Evolutionary conservation across 2,888 invertebrate genomes (phyloP).

Genomic region (Mythimna ferrago): DNA sequence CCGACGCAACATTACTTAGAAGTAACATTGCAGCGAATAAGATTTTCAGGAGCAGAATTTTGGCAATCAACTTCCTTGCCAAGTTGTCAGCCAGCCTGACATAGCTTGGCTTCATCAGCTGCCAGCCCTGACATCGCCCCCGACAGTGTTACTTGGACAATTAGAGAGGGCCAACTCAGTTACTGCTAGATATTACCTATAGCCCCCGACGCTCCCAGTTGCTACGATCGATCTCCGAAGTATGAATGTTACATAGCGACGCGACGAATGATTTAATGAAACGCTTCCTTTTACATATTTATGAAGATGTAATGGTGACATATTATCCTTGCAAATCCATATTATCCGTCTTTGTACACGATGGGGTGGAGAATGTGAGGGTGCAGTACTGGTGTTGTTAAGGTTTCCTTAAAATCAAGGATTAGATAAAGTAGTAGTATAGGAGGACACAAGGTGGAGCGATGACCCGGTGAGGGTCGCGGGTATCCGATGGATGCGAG

Average conservation of each 20-base stretch:
- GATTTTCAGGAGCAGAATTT: background rate
- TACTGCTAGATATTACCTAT: conserved; percentile 53
- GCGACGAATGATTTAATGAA: conserved; percentile 39
- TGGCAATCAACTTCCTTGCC: background rate
- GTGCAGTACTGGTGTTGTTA: conserved; percentile 1
- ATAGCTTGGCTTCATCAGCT: no score
- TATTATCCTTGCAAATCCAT: conserved; percentile 4
- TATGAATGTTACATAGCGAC: conserved; percentile 53
- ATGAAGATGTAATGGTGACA: conserved; percentile 28
- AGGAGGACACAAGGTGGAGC: no score
- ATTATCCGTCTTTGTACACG: background rate
- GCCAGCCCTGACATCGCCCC: conserved; percentile 52
- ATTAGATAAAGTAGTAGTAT: no score
- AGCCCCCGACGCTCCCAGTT: conserved; percentile 9
- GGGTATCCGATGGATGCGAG: no score
- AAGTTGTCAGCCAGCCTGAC: background rate
- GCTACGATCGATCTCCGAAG: conserved; percentile 34
- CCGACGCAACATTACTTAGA: no score
- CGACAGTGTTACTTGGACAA: conserved; percentile 57
- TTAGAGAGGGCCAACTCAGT: conserved; percentile 54
- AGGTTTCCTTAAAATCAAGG: background rate
- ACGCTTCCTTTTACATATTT: conserved; percentile 41
- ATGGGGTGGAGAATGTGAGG: background rate
- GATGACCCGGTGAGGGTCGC: no score
- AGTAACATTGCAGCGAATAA: background rate